phyloP scores from a whole-genome alignment of 2,888 invertebrate species.

The Clepsis dumicolana region DNA sequence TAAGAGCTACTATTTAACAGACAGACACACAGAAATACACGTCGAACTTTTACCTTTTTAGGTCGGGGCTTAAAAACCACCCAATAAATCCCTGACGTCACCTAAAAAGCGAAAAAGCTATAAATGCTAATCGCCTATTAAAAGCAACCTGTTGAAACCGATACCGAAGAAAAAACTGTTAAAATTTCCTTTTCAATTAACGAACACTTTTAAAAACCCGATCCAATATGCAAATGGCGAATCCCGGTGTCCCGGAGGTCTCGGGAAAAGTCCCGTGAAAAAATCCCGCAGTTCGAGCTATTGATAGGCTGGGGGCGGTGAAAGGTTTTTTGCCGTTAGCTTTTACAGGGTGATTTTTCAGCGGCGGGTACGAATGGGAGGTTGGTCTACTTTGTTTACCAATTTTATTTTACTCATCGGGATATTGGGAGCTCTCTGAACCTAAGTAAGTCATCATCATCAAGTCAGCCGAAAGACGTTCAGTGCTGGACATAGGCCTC shows the following conservation, averaged over 20 bases:
- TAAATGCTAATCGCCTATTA: neutral
- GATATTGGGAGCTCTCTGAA: no score
- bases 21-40: no score
- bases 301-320: constrained; percentile 73
- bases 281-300: constrained; percentile 62
- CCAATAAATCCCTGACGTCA: neutral
- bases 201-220: constrained; percentile 60
- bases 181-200: constrained; percentile 63
- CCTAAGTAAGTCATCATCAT: no score
- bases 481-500: no score
- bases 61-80: neutral
- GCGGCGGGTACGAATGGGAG: constrained; percentile 34
- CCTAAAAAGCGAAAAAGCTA: neutral
- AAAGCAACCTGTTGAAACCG: constrained; percentile 30
- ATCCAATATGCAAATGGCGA: constrained; percentile 78
- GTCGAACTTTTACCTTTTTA: no score
- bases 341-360: constrained; percentile 57
- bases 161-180: constrained; percentile 33
- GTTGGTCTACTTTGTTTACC: constrained; percentile 10
- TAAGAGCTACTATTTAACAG: no score
- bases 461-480: no score
- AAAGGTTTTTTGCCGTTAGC: constrained; percentile 62
- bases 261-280: constrained; percentile 47
- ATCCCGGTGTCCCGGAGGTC: constrained; percentile 65
- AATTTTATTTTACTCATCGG: neutral